Evolutionary conservation across 2,797 vertebrate genomes (phyloP).

Genomic region (Sebastes trivittatus): DNA sequence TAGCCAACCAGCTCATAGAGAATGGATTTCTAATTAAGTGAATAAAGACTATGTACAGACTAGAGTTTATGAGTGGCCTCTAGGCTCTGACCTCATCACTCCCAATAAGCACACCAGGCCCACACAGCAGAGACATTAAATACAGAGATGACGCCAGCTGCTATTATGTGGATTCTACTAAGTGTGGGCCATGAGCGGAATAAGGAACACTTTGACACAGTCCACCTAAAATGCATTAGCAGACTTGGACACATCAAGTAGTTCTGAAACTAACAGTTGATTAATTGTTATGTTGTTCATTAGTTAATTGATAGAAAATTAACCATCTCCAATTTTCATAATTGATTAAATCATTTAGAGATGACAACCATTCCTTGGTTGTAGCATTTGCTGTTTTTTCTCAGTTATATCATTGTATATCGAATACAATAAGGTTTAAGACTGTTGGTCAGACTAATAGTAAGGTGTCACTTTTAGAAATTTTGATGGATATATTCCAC

Average conservation of each 20-base stretch:
- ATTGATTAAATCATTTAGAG: neutral
- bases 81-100: slow-evolving; percentile 10
- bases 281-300: neutral
- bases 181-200: neutral
- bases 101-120: neutral
- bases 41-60: neutral
- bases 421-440: too few species aligned
- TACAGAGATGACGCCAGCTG: neutral
- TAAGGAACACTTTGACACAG: neutral
- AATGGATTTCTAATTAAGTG: slow-evolving; percentile 6
- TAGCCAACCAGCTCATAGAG: neutral
- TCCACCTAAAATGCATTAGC: neutral
- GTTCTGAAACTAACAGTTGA: neutral
- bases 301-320: neutral
- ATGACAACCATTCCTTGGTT: neutral
- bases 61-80: neutral
- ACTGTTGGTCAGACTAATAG: too few species aligned
- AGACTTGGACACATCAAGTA: neutral
- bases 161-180: neutral
- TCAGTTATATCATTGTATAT: neutral
- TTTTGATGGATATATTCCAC: neutral
- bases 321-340: neutral
- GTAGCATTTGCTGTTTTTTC: neutral
- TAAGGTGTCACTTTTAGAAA: neutral
- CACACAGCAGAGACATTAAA: slow-evolving; percentile 15